phyloP scores from a whole-genome alignment of 2,888 invertebrate genomes.

The Saturnia pavonia region DNA sequence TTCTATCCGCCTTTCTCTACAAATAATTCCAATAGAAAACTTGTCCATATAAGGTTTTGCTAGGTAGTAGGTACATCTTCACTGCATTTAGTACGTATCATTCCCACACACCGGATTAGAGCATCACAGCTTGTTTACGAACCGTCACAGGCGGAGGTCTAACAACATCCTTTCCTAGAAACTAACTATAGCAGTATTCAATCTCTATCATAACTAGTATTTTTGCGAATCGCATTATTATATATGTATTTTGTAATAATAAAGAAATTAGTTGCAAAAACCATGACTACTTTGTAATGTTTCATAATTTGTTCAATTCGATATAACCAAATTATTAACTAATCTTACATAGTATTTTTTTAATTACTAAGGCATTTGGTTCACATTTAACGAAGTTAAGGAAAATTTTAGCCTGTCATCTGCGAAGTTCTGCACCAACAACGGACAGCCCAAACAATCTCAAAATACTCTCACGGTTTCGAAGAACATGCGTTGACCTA shows the following conservation, averaged over 20 bases:
- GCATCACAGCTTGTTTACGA: constrained; percentile 16
- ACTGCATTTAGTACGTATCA: background rate
- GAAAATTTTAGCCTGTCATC: background rate
- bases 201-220: constrained; percentile 6
- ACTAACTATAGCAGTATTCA: constrained; percentile 23
- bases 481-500: background rate
- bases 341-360: background rate
- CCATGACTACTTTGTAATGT: background rate
- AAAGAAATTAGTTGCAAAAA: too few species aligned
- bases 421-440: background rate
- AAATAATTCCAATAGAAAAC: constrained; percentile 12
- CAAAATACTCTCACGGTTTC: background rate
- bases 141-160: constrained; percentile 23
- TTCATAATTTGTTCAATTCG: background rate
- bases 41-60: constrained; percentile 11
- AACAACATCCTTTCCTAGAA: constrained; percentile 40
- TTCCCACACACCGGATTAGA: constrained; percentile 20
- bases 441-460: background rate
- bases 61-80: constrained; percentile 12
- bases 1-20: constrained; percentile 9
- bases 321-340: background rate
- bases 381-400: background rate
- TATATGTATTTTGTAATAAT: background rate
- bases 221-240: background rate
- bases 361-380: background rate